Evolutionary conservation across 37 sponge, comb jelly and placozoan genomes (phyloP), one percentile per base, ranked within the genome.

Genomic region (Tethya wilhelma): DNA sequence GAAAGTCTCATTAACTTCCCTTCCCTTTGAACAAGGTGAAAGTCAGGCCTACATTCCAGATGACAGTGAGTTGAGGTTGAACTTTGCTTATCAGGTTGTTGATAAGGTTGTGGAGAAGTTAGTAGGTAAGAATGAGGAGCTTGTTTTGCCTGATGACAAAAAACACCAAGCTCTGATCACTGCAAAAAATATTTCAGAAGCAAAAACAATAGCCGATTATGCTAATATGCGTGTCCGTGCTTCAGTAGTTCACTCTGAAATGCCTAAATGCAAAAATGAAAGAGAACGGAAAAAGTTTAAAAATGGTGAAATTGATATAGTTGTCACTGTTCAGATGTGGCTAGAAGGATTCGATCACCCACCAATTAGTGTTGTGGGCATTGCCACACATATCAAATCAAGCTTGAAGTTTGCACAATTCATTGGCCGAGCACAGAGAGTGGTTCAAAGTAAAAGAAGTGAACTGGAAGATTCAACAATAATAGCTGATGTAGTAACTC

Each of bases 331-430:
- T 7, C 28, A 12, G 22, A 60, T 60, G 63, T n/a, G 11, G 63
- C 63, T 60, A 12, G 63, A 60, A n/a, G 63, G 63, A 8, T 60
- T 60, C 28, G 63, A 60, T 26, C 28, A 60, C 28, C 63, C 63
- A 60, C 63, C 63, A 7, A 60, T 60, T 26, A 60, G 63, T 23
- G 28, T 60, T 26, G 63, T n/a, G n/a, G n/a, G n/a, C n/a, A n/a
- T n/a, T n/a, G n/a, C n/a, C n/a, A n/a, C n/a, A n/a, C n/a, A n/a
- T n/a, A n/a, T n/a, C n/a, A n/a, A n/a, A n/a, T n/a, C n/a, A 7
- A 7, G 26, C 22, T 17, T 60, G 6, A 60, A 60, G 22, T 60
- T 60, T 60, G 63, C 63, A 26, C 63, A 60, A 23, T 60, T 60
- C 28, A 23, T 60, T 8, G 63, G 63, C 11, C 11, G 63, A 60